Percentiles rank a stretch among this genome's conserved stretches.
Evolutionary conservation across 2,888 invertebrate genomes (phyloP).

Genomic region (Strigamia maritima): DNA sequence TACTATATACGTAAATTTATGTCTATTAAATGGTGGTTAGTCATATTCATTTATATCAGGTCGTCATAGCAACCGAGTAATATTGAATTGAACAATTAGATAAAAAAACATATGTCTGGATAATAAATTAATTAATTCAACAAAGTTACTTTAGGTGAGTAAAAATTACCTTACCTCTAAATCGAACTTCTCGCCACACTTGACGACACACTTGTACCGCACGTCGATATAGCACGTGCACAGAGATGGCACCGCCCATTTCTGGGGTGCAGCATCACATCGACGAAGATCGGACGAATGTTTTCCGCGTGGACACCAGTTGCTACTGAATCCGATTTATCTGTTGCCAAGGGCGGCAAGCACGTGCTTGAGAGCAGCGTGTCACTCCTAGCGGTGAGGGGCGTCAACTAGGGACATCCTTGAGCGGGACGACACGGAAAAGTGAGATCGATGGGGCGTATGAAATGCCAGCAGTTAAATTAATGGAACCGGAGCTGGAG

Average conservation of each 20-base stretch:
- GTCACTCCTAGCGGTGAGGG: conserved; percentile 12
- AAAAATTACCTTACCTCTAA: conserved; percentile 29
- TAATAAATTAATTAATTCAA: too few species aligned
- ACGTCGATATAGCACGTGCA: background rate
- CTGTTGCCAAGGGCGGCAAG: background rate
- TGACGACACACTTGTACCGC: background rate
- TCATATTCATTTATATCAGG: background rate
- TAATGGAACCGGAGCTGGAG: background rate
- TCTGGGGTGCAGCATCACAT: conserved; percentile 16
- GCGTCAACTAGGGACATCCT: conserved; percentile 9
- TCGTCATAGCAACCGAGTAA: too few species aligned
- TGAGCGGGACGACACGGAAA: background rate
- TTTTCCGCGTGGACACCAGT: conserved; percentile 14
- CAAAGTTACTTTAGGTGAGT: too few species aligned
- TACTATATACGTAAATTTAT: too few species aligned
- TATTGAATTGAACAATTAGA: too few species aligned
- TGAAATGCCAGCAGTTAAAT: background rate
- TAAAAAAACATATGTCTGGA: too few species aligned
- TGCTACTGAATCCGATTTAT: conserved; percentile 14
- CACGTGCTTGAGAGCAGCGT: background rate
- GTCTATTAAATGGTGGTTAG: too few species aligned
- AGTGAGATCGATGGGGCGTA: background rate
- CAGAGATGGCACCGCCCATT: conserved; percentile 29
- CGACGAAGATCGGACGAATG: background rate
- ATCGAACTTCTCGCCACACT: conserved; percentile 22